A percentile compares a stretch with the other conserved stretches of the same genome.
Evolutionary conservation across 1,140 invertebrate species (phyloP).

Genomic region (Choristoneura fumiferana): DNA sequence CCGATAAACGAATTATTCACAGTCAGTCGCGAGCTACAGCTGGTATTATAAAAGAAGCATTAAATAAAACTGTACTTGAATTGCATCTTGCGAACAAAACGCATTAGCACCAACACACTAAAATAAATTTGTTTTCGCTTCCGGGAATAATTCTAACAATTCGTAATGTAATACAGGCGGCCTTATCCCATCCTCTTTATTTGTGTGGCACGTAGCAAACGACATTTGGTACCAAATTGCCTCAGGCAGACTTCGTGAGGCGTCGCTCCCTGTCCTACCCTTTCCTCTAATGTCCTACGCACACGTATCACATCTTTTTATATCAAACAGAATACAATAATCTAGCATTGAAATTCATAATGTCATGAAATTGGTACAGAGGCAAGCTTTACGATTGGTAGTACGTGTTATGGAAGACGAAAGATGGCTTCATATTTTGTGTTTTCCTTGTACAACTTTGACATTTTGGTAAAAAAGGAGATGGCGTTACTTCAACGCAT

Average conservation of each 20-base stretch:
- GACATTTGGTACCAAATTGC: constrained; percentile 75
- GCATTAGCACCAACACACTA: not conserved
- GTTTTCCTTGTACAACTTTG: too few species aligned
- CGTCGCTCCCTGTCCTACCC: constrained; percentile 39
- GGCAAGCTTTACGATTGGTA: not conserved
- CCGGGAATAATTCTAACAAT: constrained; percentile 42
- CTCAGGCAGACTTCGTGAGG: constrained; percentile 61
- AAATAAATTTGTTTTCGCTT: not conserved
- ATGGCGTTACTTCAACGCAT: too few species aligned
- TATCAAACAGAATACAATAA: constrained; percentile 24
- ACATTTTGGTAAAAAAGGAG: too few species aligned
- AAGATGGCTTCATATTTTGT: too few species aligned
- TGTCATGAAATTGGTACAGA: not conserved
- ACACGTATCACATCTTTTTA: constrained; percentile 29
- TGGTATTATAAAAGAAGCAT: too few species aligned
- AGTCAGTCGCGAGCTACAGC: too few species aligned
- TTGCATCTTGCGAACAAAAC: too few species aligned
- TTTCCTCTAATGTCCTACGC: constrained; percentile 52
- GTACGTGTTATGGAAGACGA: too few species aligned
- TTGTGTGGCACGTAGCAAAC: constrained; percentile 67
- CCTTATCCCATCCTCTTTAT: constrained; percentile 66
- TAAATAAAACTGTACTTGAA: too few species aligned
- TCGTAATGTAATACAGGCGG: constrained; percentile 55
- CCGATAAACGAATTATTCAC: too few species aligned
- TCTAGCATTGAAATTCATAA: constrained; percentile 37